These are phyloP conservation scores for Campylorhamphus procurvoides DNA, from an alignment of 2,113 vertebrate genomes.

Conservation along the genomic window DNA sequence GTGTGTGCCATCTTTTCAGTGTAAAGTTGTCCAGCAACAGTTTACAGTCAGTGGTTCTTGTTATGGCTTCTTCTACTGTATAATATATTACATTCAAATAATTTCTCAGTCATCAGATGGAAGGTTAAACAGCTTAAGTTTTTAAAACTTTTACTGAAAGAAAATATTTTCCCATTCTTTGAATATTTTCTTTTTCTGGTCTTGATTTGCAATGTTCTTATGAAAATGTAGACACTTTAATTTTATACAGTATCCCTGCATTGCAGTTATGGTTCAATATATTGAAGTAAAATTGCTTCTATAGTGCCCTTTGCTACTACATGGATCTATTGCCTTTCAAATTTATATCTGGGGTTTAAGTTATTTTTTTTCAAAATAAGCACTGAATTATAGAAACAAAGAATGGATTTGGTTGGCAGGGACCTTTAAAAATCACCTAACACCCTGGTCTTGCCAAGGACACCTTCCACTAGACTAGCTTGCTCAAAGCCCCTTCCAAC, in stretches of 20 bases:
- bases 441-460: rapidly evolving
- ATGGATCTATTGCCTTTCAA: neutral
- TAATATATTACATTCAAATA: neutral
- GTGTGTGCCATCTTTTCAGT: rapidly evolving
- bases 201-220: neutral
- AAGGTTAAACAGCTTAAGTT: neutral
- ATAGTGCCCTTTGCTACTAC: neutral
- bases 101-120: neutral
- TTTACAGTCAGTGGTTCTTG: neutral
- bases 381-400: neutral
- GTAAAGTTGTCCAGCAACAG: neutral
- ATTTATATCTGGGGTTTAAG: neutral
- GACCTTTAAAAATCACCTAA: neutral
- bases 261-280: neutral
- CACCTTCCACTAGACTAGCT: neutral
- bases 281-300: neutral
- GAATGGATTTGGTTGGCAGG: neutral
- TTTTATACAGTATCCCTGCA: neutral
- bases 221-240: neutral
- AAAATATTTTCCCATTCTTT: neutral
- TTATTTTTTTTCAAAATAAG: neutral
- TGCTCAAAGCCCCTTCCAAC: neutral
- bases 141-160: neutral
- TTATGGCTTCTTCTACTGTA: neutral
- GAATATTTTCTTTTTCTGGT: neutral